These are phyloP conservation scores for Stichodactyla helianthus DNA, from an alignment of 64 coral and sea anemone species.

Conservation along the genomic window DNA sequence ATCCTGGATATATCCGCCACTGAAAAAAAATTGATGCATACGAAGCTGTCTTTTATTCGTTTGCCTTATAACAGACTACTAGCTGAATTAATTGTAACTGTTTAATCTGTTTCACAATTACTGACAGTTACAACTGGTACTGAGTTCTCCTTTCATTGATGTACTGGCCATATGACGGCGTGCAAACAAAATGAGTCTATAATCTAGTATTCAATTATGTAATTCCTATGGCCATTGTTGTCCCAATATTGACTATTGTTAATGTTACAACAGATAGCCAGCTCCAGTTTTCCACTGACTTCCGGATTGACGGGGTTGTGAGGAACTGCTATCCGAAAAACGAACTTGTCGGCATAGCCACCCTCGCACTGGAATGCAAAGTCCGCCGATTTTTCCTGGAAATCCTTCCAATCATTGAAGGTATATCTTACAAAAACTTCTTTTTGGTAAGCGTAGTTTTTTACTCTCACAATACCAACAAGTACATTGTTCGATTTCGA, in stretches of 20 bases:
- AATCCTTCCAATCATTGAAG: conserved; percentile 38
- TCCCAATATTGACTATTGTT: conserved; percentile 39
- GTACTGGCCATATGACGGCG: no score
- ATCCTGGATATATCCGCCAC: no score
- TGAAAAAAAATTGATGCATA: no score
- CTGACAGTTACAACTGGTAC: no score
- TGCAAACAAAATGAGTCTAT: neutral
- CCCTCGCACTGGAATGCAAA: conserved; percentile 29
- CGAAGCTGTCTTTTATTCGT: no score
- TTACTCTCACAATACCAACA: conserved; percentile 37
- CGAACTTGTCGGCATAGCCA: conserved; percentile 50
- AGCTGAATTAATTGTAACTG: no score
- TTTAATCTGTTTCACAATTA: no score
- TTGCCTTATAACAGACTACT: no score
- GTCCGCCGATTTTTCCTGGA: conserved; percentile 21
- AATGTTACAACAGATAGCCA: conserved; percentile 48
- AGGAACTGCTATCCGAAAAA: conserved; percentile 31
- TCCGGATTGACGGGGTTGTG: neutral
- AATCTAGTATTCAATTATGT: neutral
- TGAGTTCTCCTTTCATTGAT: no score
- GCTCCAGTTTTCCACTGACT: neutral
- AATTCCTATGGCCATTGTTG: conserved; percentile 42
- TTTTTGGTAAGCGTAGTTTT: conserved; percentile 47
- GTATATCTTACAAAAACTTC: conserved; percentile 59
- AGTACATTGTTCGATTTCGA: conserved; percentile 7